Evolutionary conservation across 2,888 invertebrate species (phyloP).

Genomic region (Mesochorus sp.): DNA sequence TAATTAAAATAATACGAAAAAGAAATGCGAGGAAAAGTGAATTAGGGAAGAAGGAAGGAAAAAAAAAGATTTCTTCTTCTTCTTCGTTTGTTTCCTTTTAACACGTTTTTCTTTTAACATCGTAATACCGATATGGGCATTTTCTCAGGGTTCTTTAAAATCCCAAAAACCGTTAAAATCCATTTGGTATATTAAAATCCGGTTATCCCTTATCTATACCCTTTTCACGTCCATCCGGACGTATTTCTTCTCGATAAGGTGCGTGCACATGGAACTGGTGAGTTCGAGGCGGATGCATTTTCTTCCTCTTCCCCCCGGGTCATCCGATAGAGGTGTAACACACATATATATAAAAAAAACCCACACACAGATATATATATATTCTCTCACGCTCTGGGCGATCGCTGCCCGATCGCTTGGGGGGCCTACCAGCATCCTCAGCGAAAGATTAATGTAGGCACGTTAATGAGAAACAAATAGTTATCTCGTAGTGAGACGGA

Average conservation of each 20-base stretch:
- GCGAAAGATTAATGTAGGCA: conserved; percentile 77
- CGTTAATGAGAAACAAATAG: conserved; percentile 81
- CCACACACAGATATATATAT: no score
- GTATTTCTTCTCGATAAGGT: conserved; percentile 28
- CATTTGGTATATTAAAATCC: neutral
- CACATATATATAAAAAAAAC: no score
- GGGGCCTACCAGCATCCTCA: conserved; percentile 51
- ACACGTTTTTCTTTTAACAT: no score
- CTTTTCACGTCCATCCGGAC: conserved; percentile 25
- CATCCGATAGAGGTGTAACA: conserved; percentile 14
- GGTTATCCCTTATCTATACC: conserved; percentile 39
- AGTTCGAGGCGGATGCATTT: neutral
- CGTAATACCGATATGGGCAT: no score
- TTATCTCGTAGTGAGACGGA: conserved; percentile 54
- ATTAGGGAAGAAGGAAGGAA: neutral
- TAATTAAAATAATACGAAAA: neutral
- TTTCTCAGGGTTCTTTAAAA: no score
- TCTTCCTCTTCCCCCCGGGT: neutral
- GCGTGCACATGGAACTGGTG: conserved; percentile 18
- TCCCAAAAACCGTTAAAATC: neutral
- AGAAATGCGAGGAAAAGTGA: neutral
- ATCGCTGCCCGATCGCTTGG: conserved; percentile 41
- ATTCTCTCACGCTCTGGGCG: conserved; percentile 51
- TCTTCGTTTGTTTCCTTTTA: no score
- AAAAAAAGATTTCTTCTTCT: no score